Base-by-base conservation (phyloP, 2,113 vertebrate genomes). In the Excalfactoria chinensis region DNA sequence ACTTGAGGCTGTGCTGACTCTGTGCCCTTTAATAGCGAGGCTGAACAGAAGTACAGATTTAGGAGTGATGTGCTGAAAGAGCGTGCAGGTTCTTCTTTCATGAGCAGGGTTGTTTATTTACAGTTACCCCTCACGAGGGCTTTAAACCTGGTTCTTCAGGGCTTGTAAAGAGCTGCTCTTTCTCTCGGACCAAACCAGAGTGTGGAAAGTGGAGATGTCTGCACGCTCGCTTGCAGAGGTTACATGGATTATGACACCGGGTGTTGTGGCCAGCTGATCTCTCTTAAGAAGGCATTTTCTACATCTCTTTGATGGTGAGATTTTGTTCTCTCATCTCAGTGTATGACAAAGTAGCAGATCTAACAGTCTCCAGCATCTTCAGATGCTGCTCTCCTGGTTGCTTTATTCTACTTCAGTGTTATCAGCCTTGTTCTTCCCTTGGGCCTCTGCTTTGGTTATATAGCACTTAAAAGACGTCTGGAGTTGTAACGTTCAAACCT, bases 261-360 rank as follows among this genome's bases (percentile, higher is more conserved):
- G 28, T 35, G 16, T 35, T 6, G 11, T 67, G 30, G 11, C 51
- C 55, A 17, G 23, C 14, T 7, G 41, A 18, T 68, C 63, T 69
- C 46, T 4, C 30, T 40, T 2, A 69, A 48, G 30, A 72, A 22
- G 43, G 30, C 0, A 0, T 44, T 81, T 69, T 8, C 40, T 21
- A 0, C 6, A 9, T 15, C 22, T 72, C 19, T 41, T 32, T 41
- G 17, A 8, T 19, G 6, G 3, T 58, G 56, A 77, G 3, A 7
- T 40, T 83, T 66, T 40, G 40, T 23, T 55, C 73, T 76, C 32
- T 55, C 5, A 49, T 53, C 73, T 66, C 25, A 20, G 4, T 35
- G 28, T 23, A 19, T 30, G 11, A 14, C 73, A 68, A 3, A 20
- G 19, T 28, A 53, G 22, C 58, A 68, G 17, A 18, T 46, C 15